Evolutionary conservation across 2,888 invertebrate species (phyloP), one percentile per base, ranked within the genome.

Genomic region (Eristalis pertinax): DNA sequence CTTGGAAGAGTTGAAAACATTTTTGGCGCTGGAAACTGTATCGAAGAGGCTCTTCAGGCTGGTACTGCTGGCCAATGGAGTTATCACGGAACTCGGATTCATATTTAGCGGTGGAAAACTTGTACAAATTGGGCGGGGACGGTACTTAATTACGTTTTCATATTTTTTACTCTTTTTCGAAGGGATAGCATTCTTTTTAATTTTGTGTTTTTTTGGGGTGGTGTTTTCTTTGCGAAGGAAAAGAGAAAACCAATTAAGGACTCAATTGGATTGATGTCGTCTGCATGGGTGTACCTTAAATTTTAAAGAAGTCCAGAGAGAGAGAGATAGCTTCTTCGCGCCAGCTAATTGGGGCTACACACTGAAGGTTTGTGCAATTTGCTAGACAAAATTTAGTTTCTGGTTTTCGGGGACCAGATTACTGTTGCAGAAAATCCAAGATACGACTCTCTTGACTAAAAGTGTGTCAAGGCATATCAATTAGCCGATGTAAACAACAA

Each of bases 111-210:
- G 50, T 19, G 50, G 70, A 69, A 83, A 78, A 83, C 67, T 86
- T 76, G 78, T 75, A 86, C 70, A 86, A 83, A 83, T 83, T 86
- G 83, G 70, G 62, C 79, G 50, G 75, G 75, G 86, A 86, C 78
- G 83, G 67, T 79, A 83, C 86, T 86, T 86, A 86, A 86, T 83
- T 83, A 86, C 78, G 82, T 68, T 86, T 83, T 73, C 32, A 83
- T 72, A 82, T 86, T 50, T 50, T 50, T 19, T 82, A 4, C 56
- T 19, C 22, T 26, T 80, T 77, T 70, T 29, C 74, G 62, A 50
- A 32, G 62, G 62, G 68, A 73, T 38, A 38, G 4, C 38, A 38
- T 38, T 38, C 38, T 60, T 73, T 60, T 10, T 35, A 41, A n/a
- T 43, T 29, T 35, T 5, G 19, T 38, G 38, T 38, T 38, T 38